A percentile compares a stretch with the other conserved stretches of the same genome.
phyloP scores from a whole-genome alignment of 2,888 invertebrate genomes.

The Cephus nigrinus region DNA sequence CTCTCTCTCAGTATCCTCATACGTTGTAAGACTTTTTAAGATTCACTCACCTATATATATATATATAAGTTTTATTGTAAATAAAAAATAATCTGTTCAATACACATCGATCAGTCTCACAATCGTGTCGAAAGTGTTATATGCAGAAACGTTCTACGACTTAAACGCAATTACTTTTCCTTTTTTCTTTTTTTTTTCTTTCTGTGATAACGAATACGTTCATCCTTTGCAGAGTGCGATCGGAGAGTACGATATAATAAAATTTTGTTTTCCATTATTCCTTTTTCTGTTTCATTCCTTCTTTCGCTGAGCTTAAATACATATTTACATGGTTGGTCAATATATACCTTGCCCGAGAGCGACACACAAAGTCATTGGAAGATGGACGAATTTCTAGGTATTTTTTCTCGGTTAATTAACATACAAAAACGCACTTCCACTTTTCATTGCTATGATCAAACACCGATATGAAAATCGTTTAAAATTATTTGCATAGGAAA shows the following conservation, averaged over 20 bases:
- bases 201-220: neutral
- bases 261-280: neutral
- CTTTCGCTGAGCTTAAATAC: constrained; percentile 1
- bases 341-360: neutral
- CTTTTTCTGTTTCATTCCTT: neutral
- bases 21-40: neutral
- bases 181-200: neutral
- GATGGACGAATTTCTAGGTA: neutral
- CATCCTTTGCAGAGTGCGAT: neutral
- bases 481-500: neutral
- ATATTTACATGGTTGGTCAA: constrained; percentile 2
- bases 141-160: neutral
- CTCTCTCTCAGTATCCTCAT: neutral
- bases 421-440: neutral
- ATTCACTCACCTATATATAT: constrained; percentile 10
- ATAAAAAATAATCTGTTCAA: constrained; percentile 59
- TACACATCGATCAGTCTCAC: constrained; percentile 65
- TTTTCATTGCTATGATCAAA: neutral
- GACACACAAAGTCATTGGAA: neutral
- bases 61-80: constrained; percentile 52
- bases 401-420: neutral
- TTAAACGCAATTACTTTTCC: neutral
- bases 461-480: neutral
- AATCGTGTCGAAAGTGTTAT: constrained; percentile 45
- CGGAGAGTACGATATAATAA: neutral